These are phyloP conservation scores for Hippocampus kuda DNA, from an alignment of 2,797 vertebrate species.

Conservation along the genomic window DNA sequence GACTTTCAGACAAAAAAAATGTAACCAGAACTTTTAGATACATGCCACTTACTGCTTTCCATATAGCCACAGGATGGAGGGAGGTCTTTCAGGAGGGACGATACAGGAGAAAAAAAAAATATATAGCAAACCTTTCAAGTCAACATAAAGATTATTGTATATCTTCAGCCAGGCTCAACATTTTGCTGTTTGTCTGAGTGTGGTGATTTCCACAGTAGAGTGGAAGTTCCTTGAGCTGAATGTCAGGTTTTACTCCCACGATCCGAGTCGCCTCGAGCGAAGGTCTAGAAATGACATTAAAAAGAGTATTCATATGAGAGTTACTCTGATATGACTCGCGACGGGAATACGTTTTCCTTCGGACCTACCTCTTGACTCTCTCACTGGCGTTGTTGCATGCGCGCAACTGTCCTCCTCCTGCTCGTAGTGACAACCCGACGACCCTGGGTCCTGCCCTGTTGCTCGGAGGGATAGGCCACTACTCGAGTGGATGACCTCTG, in stretches of 20 bases:
- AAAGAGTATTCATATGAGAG: neutral
- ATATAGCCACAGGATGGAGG: constrained; percentile 25
- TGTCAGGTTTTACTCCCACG: constrained; percentile 34
- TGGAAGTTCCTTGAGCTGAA: constrained; percentile 43
- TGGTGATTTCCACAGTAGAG: constrained; percentile 37
- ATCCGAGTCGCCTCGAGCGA: constrained; percentile 30
- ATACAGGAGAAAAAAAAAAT: constrained; percentile 5
- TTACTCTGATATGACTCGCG: neutral
- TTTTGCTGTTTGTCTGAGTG: constrained; percentile 38
- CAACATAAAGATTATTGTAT: constrained; percentile 40
- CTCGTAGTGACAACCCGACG: constrained; percentile 54
- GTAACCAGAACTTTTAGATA: constrained; percentile 35
- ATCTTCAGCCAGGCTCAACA: constrained; percentile 29
- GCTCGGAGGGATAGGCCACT: constrained; percentile 71
- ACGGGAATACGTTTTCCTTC: neutral
- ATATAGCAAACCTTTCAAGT: constrained; percentile 52
- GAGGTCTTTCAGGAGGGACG: constrained; percentile 23
- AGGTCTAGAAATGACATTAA: constrained; percentile 31
- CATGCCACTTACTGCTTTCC: constrained; percentile 23
- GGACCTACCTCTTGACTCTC: constrained; percentile 40
- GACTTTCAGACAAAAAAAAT: constrained; percentile 30
- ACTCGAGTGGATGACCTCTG: constrained; percentile 66
- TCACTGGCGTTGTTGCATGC: constrained; percentile 59
- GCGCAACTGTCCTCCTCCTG: constrained; percentile 54
- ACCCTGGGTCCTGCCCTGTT: constrained; percentile 52